phyloP scores from a whole-genome alignment of 2,113 vertebrate genomes.

The Tor tambroides region DNA sequence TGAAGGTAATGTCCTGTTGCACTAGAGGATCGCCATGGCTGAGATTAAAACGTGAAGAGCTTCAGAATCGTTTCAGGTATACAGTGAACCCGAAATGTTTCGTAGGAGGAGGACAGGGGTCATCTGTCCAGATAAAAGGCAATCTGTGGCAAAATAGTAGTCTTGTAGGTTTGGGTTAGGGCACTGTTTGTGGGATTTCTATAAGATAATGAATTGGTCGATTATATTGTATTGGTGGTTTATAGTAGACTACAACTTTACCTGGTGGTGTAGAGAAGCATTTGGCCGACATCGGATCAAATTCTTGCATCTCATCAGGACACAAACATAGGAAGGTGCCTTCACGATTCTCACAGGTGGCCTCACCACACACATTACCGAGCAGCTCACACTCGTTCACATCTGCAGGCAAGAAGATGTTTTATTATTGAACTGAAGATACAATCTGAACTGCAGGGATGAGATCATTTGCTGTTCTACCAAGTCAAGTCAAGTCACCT shows the following conservation, averaged over 20 bases:
- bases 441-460: not conserved
- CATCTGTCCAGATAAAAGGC: slow-evolving; percentile 1
- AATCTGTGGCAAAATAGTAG: too few relatives aligned
- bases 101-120: not conserved
- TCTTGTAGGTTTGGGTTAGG: not conserved
- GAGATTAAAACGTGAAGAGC: slow-evolving; percentile 26
- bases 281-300: slow-evolving; percentile 86
- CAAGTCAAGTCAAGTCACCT: not conserved
- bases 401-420: slow-evolving; percentile 77
- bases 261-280: slow-evolving; percentile 71
- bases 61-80: not conserved
- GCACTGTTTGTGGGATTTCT: slow-evolving; percentile 3
- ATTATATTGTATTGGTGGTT: not conserved
- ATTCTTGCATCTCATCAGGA: slow-evolving; percentile 85
- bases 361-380: slow-evolving; percentile 90
- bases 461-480: not conserved
- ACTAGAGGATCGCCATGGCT: slow-evolving; percentile 10
- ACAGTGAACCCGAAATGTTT: not conserved
- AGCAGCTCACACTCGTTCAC: slow-evolving; percentile 95
- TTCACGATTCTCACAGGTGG: slow-evolving; percentile 89
- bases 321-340: slow-evolving; percentile 92
- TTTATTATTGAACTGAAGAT: not conserved
- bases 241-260: not conserved
- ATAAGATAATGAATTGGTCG: not conserved
- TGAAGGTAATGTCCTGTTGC: slow-evolving; percentile 44